Evolutionary conservation across 2,888 invertebrate species (phyloP).

Genomic region (Sisyra nigra): DNA sequence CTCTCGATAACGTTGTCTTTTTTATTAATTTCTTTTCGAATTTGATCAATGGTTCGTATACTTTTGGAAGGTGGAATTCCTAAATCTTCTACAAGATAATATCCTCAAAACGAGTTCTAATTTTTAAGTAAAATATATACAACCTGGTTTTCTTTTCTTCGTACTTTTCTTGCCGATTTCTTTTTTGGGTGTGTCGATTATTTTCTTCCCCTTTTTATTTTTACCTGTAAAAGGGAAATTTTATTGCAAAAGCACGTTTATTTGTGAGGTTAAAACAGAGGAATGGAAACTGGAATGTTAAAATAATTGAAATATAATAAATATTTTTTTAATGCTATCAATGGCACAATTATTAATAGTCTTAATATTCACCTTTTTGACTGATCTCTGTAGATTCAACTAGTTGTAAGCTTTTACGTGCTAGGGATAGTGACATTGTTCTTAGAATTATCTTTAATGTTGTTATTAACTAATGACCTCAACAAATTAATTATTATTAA

Average conservation of each 20-base stretch:
- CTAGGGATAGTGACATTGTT: conserved; percentile 22
- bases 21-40: conserved; percentile 18
- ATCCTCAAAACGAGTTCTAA: not conserved
- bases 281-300: conserved; percentile 1
- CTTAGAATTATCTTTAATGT: not conserved
- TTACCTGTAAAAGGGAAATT: conserved; percentile 10
- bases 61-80: conserved; percentile 17
- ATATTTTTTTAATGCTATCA: no score
- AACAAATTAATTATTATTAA: not conserved
- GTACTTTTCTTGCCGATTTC: conserved; percentile 16
- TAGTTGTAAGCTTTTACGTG: conserved; percentile 21
- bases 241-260: not conserved
- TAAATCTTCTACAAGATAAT: conserved; percentile 14
- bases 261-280: not conserved
- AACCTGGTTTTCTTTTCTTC: conserved; percentile 18
- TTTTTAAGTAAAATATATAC: conserved; percentile 6
- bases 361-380: conserved; percentile 8
- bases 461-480: not conserved
- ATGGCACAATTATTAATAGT: no score
- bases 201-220: conserved; percentile 15
- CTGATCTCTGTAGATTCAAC: conserved; percentile 19
- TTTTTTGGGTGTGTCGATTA: conserved; percentile 18
- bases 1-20: conserved; percentile 21
- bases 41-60: conserved; percentile 22
- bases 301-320: not conserved